These are phyloP conservation scores for Ennomos quercinarius DNA, from an alignment of 2,888 invertebrate species.

Conservation along the genomic window DNA sequence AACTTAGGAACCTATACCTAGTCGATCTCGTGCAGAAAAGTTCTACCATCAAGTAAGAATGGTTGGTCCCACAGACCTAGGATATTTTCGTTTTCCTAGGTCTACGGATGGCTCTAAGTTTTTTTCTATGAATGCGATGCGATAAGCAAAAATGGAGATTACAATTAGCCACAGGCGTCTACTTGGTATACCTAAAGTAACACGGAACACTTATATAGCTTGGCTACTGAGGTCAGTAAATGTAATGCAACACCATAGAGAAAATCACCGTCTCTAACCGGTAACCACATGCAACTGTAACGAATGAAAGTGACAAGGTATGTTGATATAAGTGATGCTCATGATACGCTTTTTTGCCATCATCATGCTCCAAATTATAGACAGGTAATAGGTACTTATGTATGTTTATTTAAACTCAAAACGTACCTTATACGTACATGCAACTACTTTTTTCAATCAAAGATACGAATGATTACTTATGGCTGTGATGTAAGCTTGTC, in stretches of 20 bases:
- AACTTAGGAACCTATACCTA: too few species aligned
- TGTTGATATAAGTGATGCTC: conserved; percentile 5
- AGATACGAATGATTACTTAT: conserved; percentile 13
- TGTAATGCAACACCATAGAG: conserved; percentile 19
- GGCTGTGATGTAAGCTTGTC: conserved; percentile 15
- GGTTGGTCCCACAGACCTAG: too few species aligned
- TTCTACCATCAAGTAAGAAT: too few species aligned
- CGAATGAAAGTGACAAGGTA: conserved; percentile 28
- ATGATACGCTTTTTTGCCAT: conserved; percentile 18
- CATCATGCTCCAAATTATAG: conserved; percentile 21
- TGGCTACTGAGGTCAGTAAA: background rate
- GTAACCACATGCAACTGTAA: conserved; percentile 23
- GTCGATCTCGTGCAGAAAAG: too few species aligned
- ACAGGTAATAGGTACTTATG: background rate
- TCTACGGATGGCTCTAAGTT: too few species aligned
- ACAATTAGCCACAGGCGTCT: too few species aligned
- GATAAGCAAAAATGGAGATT: too few species aligned
- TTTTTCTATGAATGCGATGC: too few species aligned
- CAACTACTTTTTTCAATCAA: conserved; percentile 15
- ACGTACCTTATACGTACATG: conserved; percentile 1
- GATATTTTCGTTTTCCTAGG: too few species aligned
- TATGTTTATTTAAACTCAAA: conserved; percentile 13
- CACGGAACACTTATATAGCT: too few species aligned
- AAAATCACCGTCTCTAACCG: conserved; percentile 23
- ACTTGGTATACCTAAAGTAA: too few species aligned